Evolutionary conservation across 2,113 vertebrate genomes (phyloP).

Genomic region (Vulpes lagopus): DNA sequence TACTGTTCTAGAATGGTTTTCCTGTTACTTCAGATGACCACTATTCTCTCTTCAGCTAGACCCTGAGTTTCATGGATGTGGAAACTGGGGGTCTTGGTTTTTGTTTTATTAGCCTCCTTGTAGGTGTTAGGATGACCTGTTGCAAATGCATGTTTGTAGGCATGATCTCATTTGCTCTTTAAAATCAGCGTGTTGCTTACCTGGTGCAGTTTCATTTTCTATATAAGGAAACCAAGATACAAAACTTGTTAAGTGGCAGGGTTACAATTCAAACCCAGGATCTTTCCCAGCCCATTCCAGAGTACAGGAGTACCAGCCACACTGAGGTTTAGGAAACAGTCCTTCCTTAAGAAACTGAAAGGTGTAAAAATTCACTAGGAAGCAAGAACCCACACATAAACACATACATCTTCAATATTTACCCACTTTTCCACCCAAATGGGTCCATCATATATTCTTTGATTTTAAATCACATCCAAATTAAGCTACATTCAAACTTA

Average conservation of each 20-base stretch:
- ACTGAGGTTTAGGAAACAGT: neutral
- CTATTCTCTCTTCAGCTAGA: neutral
- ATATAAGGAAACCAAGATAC: neutral
- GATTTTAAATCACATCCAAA: slow-evolving; percentile 1
- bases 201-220: neutral
- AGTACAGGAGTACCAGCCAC: neutral
- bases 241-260: neutral
- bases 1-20: neutral
- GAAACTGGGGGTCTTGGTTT: neutral
- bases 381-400: neutral
- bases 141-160: neutral
- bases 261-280: neutral
- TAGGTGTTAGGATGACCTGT: neutral
- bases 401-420: neutral
- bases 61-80: neutral
- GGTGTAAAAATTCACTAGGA: neutral
- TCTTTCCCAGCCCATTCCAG: neutral
- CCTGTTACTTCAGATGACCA: neutral
- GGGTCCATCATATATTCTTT: neutral
- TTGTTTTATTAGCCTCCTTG: neutral
- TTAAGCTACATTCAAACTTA: slow-evolving; percentile 24
- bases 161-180: neutral
- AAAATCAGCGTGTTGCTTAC: neutral
- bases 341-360: neutral
- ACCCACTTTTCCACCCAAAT: slow-evolving; percentile 19